Evolutionary conservation across 2,888 invertebrate species (phyloP), one percentile per base, ranked within the genome.

Genomic region (Drosophila histrio): DNA sequence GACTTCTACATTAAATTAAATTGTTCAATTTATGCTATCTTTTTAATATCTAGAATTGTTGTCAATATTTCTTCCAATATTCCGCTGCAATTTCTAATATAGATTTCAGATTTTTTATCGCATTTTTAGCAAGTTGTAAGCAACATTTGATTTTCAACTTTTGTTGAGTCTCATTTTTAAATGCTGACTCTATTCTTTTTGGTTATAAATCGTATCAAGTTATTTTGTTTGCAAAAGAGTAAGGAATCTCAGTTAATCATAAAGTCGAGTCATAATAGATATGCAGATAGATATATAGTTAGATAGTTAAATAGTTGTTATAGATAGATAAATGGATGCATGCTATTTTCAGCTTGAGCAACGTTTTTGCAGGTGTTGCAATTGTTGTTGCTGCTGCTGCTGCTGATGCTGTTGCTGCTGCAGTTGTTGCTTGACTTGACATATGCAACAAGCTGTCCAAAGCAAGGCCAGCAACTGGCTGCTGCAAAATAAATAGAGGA

Each of bases 381-480:
- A n/a, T n/a, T n/a, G n/a, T n/a, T 44, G 52, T 67, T 44, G 53
- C 36, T 47, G 63, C 13, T n/a, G 34, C 4, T 13, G 49, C 30
- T 47, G 38, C 13, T 22, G 46, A 26, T 46, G 52, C 34, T 54
- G 38, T 13, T 43, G 53, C 15, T 47, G 47, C 26, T 53, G 57
- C 26, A 30, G 44, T 28, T 54, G 57, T 53, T 57, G 43, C 22
- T 36, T 44, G 67, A 60, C 75, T 73, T 77, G 77, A 73, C 77
- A 76, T 69, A 61, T 69, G 73, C 75, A 76, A 66, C 77, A 77
- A 72, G 73, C 64, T 72, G 77, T 58, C 69, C 56, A 58, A 64
- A 75, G 77, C 73, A 77, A 76, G 73, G 77, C 73, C 77, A 77
- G 61, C 75, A 63, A 63, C 72, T 46, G 44, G 59, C 63, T 59